Percentiles rank a stretch among this genome's conserved stretches.
Evolutionary conservation across 2,797 vertebrate species (phyloP).

Genomic region (Sternotherus odoratus): DNA sequence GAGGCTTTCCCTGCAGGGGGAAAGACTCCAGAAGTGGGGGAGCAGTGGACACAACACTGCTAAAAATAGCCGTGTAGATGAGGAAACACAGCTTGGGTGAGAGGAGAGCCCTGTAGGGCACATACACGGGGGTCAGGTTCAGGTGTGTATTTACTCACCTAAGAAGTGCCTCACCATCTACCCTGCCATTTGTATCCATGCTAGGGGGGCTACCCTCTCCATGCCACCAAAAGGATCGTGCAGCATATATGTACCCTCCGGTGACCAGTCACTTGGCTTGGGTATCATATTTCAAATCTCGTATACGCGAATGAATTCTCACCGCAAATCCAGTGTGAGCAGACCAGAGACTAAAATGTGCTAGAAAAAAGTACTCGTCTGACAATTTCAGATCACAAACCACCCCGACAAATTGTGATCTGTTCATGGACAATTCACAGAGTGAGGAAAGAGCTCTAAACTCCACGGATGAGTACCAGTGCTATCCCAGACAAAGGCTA

Average conservation of each 20-base stretch:
- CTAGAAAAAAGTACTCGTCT: not conserved
- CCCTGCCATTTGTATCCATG: not conserved
- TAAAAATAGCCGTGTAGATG: not conserved
- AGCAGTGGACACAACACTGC: not conserved
- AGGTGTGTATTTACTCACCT: not conserved
- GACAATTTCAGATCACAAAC: not conserved
- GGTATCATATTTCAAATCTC: not conserved
- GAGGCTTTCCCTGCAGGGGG: too few species aligned
- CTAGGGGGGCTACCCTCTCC: too few species aligned
- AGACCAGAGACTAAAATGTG: not conserved
- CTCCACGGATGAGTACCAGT: too few species aligned
- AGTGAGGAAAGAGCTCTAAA: not conserved
- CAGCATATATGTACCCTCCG: not conserved
- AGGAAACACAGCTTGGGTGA: too few species aligned
- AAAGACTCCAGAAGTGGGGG: not conserved
- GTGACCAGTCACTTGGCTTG: not conserved
- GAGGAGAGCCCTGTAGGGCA: not conserved
- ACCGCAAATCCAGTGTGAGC: not conserved
- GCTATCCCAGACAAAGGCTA: not conserved
- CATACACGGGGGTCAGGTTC: not conserved
- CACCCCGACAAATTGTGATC: not conserved
- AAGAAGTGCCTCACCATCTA: not conserved
- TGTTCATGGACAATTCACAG: not conserved
- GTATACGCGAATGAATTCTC: not conserved
- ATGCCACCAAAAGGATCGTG: not conserved